These are phyloP conservation scores for Stenopsyche tienmushanensis DNA, from an alignment of 1,140 invertebrate genomes.

Conservation along the genomic window DNA sequence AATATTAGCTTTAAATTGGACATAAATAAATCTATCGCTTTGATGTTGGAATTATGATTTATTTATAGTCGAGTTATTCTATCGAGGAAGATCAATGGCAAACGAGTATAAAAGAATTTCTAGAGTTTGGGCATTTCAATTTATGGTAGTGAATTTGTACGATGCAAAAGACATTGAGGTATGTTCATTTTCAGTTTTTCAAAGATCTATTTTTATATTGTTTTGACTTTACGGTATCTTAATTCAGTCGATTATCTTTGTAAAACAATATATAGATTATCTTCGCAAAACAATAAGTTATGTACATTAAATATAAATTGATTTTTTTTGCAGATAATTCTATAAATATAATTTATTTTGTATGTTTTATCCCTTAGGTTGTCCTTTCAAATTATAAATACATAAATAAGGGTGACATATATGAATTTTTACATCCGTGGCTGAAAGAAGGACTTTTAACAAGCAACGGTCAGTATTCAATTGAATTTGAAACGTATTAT, in stretches of 20 bases:
- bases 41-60: not conserved
- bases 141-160: slow-evolving; percentile 29
- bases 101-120: slow-evolving; percentile 30
- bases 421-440: slow-evolving; percentile 62
- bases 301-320: not conserved
- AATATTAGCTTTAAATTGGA: not conserved
- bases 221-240: too few species aligned
- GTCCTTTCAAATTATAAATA: slow-evolving; percentile 60
- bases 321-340: not conserved
- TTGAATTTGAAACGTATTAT: not conserved
- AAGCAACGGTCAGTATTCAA: slow-evolving; percentile 55
- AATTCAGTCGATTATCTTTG: too few species aligned
- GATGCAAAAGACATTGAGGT: slow-evolving; percentile 40
- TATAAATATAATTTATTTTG: too few species aligned
- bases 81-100: slow-evolving; percentile 6
- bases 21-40: not conserved
- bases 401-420: slow-evolving; percentile 61
- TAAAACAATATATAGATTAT: too few species aligned
- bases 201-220: too few species aligned
- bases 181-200: not conserved
- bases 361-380: too few species aligned
- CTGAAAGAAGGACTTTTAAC: slow-evolving; percentile 55
- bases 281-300: not conserved
- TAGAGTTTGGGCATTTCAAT: slow-evolving; percentile 30
- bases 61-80: not conserved